Conservation (phyloP, 2,113 vertebrate species). For the Corvus cornix region DNA sequence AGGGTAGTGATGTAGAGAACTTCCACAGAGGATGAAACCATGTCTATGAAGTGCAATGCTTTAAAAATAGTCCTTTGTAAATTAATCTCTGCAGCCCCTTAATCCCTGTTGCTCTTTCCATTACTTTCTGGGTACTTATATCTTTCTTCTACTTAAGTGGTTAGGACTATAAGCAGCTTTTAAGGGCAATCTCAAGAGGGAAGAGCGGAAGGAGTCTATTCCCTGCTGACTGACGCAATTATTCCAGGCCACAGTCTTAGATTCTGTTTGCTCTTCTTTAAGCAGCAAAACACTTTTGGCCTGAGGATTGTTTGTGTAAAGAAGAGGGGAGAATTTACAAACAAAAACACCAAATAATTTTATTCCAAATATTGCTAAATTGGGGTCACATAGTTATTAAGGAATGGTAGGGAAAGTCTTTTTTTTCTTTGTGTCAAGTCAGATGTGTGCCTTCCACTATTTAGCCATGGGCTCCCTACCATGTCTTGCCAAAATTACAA, state of each 20-base stretch:
- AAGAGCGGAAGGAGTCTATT: not conserved
- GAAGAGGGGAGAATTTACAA: not conserved
- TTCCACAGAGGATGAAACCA: not conserved
- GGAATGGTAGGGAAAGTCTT: not conserved
- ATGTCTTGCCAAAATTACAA: not conserved
- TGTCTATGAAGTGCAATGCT: not conserved
- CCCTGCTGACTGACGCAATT: not conserved
- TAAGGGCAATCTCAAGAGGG: constrained; percentile 39
- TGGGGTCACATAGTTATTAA: not conserved
- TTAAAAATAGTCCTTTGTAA: constrained; percentile 43
- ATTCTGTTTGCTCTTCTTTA: not conserved
- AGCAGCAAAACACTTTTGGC: not conserved
- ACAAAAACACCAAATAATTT: not conserved
- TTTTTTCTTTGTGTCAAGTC: not conserved
- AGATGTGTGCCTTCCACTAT: not conserved
- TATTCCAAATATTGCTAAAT: not conserved
- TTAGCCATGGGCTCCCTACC: not conserved
- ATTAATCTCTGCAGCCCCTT: constrained; percentile 1
- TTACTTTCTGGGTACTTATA: constrained; percentile 49
- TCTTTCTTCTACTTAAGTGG: constrained; percentile 45
- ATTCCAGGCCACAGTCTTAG: not conserved
- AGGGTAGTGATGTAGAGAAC: not conserved
- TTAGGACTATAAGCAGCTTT: constrained; percentile 60
- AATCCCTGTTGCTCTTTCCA: constrained; percentile 55
- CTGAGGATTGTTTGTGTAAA: not conserved